These are phyloP conservation scores for Ranitomeya variabilis DNA, from an alignment of 2,113 vertebrate species.

Conservation along the genomic window DNA sequence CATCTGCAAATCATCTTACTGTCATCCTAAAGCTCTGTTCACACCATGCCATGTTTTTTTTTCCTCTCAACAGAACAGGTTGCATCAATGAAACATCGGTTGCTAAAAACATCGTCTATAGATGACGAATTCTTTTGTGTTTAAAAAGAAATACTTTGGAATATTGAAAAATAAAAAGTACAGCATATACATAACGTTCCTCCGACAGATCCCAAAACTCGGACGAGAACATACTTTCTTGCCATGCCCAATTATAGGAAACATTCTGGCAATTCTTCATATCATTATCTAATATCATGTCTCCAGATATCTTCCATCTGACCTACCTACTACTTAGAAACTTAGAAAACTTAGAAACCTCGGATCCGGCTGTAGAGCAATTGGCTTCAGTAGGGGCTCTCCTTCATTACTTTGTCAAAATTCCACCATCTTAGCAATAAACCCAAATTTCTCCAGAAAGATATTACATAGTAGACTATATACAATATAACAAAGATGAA, in stretches of 20 bases:
- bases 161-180: background rate
- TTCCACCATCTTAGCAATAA: background rate
- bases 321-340: background rate
- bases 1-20: constrained; percentile 8
- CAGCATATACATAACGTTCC: background rate
- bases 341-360: background rate
- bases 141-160: background rate
- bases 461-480: background rate
- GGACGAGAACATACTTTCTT: background rate
- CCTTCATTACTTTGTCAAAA: background rate
- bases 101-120: background rate
- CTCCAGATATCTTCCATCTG: background rate
- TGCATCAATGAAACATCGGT: constrained; percentile 3
- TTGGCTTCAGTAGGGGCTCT: background rate
- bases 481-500: background rate
- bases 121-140: background rate
- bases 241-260: background rate
- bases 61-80: background rate
- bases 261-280: background rate
- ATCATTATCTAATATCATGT: background rate
- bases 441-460: background rate
- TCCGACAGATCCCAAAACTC: background rate
- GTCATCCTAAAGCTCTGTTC: constrained; percentile 14
- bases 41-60: background rate
- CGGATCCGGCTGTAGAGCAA: background rate